A percentile compares a stretch with the other conserved stretches of the same genome.
Evolutionary conservation across 2,888 invertebrate genomes (phyloP).

Genomic region (Tenthredo amoena): DNA sequence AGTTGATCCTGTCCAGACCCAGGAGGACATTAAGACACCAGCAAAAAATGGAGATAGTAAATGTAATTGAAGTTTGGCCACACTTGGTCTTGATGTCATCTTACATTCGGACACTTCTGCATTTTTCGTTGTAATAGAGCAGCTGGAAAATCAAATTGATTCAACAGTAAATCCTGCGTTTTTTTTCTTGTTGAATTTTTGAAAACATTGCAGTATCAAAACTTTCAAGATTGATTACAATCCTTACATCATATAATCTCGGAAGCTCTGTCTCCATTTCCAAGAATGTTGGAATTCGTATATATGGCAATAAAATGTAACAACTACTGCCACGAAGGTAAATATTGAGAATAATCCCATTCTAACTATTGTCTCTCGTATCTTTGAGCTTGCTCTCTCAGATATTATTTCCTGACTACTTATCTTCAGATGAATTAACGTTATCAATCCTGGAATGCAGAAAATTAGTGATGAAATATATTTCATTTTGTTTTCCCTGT

Average conservation of each 20-base stretch:
- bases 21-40: slow-evolving; percentile 94
- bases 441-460: slow-evolving; percentile 84
- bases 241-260: slow-evolving; percentile 91
- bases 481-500: background rate
- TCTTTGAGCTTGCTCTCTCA: slow-evolving; percentile 90
- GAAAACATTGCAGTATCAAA: background rate
- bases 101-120: slow-evolving; percentile 81
- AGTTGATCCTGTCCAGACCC: slow-evolving; percentile 95
- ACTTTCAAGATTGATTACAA: background rate
- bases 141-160: slow-evolving; percentile 73
- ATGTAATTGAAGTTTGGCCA: slow-evolving; percentile 90
- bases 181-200: background rate
- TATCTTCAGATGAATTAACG: slow-evolving; percentile 89
- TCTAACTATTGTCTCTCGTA: slow-evolving; percentile 91
- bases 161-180: background rate
- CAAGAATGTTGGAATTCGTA: slow-evolving; percentile 89
- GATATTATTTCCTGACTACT: slow-evolving; percentile 92
- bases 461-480: slow-evolving; percentile 40
- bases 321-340: slow-evolving; percentile 87
- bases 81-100: slow-evolving; percentile 87
- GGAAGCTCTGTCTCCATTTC: slow-evolving; percentile 88
- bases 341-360: slow-evolving; percentile 90
- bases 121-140: slow-evolving; percentile 75
- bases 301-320: slow-evolving; percentile 90
- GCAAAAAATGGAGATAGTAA: slow-evolving; percentile 90